A percentile compares a stretch with the other conserved stretches of the same genome.
Evolutionary conservation across 2,113 vertebrate genomes (phyloP).

Genomic region (Clarias macrocephalus): DNA sequence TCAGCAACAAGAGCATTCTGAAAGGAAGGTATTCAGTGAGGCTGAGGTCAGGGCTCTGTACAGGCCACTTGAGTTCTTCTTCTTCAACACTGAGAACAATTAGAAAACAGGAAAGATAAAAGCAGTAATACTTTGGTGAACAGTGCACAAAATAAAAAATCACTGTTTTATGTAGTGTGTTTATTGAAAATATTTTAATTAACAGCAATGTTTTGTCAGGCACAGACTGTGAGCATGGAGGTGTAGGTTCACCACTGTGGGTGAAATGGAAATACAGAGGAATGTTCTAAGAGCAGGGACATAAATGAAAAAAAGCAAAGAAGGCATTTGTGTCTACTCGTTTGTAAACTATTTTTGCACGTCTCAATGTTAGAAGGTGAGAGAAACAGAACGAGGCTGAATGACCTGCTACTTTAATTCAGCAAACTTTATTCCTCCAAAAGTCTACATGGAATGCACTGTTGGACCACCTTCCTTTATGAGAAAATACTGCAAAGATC

Average conservation of each 20-base stretch:
- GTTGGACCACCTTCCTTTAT: constrained; percentile 30
- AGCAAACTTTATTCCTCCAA: constrained; percentile 42
- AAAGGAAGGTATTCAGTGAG: too few relatives aligned
- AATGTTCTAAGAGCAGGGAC: constrained; percentile 48
- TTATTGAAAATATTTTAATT: constrained; percentile 54
- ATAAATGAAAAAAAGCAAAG: constrained; percentile 23
- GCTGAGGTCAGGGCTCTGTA: too few relatives aligned
- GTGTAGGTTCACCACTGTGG: constrained; percentile 23
- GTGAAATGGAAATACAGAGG: constrained; percentile 42
- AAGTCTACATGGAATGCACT: constrained; percentile 56
- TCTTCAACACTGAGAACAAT: not conserved
- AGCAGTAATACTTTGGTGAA: not conserved
- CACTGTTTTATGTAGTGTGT: constrained; percentile 40
- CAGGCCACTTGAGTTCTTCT: too few relatives aligned
- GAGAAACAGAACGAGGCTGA: constrained; percentile 31
- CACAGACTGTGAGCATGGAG: constrained; percentile 48
- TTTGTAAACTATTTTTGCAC: constrained; percentile 38
- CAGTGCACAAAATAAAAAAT: constrained; percentile 9
- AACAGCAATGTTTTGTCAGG: constrained; percentile 55
- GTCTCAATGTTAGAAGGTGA: constrained; percentile 39
- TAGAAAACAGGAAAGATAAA: constrained; percentile 2
- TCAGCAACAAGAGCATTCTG: too few relatives aligned
- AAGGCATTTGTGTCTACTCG: constrained; percentile 37
- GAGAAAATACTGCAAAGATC: constrained; percentile 49
- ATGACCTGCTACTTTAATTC: constrained; percentile 33